phyloP scores from a whole-genome alignment of 2,797 vertebrate species.

The Carapus acus region DNA sequence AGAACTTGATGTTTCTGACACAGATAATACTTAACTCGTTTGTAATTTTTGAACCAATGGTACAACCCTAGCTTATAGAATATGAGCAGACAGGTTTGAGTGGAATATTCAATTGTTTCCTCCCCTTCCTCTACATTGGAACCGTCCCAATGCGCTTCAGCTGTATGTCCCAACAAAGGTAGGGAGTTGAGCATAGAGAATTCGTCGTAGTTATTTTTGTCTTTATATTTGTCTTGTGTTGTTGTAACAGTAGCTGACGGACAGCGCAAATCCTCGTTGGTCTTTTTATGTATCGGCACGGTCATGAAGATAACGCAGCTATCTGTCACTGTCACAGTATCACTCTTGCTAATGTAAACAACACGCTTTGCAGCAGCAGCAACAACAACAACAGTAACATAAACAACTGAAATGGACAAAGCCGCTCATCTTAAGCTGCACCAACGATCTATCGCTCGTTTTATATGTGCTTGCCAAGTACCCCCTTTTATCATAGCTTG shows the following conservation, averaged over 20 bases:
- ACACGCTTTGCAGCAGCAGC: conserved; percentile 21
- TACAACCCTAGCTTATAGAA: too few species aligned
- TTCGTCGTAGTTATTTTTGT: conserved; percentile 3
- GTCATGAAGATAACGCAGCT: too few species aligned
- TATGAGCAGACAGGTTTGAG: too few species aligned
- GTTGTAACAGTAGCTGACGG: rapidly evolving
- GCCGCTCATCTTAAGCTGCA: neutral
- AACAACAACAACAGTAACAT: too few species aligned
- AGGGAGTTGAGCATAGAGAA: neutral
- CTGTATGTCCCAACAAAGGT: conserved; percentile 29
- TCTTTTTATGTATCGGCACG: too few species aligned
- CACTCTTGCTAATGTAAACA: conserved; percentile 50
- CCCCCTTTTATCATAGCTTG: conserved; percentile 22
- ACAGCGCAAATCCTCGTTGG: too few species aligned
- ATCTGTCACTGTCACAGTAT: neutral
- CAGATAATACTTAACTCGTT: too few species aligned
- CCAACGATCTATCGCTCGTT: neutral
- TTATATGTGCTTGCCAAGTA: neutral
- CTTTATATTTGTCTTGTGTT: neutral
- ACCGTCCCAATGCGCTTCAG: conserved; percentile 12
- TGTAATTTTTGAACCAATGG: too few species aligned
- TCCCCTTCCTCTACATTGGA: conserved; percentile 7
- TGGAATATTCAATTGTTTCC: rapidly evolving
- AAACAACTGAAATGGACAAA: too few species aligned
- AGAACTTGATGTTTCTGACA: rapidly evolving